These are phyloP conservation scores for Hylia prasina DNA, from an alignment of 2,113 vertebrate species.

Conservation along the genomic window DNA sequence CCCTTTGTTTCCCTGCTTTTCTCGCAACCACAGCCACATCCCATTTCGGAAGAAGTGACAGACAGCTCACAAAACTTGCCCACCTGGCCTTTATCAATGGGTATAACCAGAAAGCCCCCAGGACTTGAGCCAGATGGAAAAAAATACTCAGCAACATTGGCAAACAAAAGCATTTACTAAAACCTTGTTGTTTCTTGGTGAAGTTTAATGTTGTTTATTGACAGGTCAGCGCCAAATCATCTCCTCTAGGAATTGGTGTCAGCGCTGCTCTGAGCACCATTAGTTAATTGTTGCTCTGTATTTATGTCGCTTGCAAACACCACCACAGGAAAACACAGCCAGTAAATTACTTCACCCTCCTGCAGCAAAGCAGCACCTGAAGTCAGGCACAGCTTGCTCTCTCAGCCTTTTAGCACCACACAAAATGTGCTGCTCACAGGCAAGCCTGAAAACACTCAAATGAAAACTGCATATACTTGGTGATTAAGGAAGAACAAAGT, in stretches of 20 bases:
- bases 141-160: constrained; percentile 74
- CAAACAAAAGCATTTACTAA: constrained; percentile 36
- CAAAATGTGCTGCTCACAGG: background rate
- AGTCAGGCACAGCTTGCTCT: background rate
- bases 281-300: constrained; percentile 39
- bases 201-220: constrained; percentile 44
- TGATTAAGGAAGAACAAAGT: background rate
- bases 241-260: constrained; percentile 28
- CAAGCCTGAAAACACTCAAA: background rate
- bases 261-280: background rate
- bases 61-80: constrained; percentile 84
- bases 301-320: background rate
- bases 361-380: background rate
- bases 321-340: background rate
- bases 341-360: background rate
- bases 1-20: constrained; percentile 70
- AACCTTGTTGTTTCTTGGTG: background rate
- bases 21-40: constrained; percentile 46
- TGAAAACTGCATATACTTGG: background rate
- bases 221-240: constrained; percentile 23
- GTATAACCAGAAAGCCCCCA: constrained; percentile 65
- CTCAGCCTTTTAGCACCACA: background rate
- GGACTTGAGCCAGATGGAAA: constrained; percentile 81
- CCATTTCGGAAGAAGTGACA: constrained; percentile 77
- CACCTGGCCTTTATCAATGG: constrained; percentile 83